These are phyloP conservation scores for Elymnias hypermnestra DNA, from an alignment of 1,140 invertebrate species.

Conservation along the genomic window DNA sequence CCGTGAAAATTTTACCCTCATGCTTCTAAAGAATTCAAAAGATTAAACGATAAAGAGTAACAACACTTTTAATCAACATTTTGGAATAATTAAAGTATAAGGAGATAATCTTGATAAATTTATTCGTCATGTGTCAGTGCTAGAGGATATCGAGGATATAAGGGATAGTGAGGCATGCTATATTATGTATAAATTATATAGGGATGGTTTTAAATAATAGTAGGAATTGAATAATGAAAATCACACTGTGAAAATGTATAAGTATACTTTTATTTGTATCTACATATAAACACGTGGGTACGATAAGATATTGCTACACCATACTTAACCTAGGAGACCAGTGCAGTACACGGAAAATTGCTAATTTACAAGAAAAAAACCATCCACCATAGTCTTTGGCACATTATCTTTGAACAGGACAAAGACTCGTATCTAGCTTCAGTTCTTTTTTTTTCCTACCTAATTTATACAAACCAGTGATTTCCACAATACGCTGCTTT, in stretches of 20 bases:
- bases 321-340: constrained; percentile 61
- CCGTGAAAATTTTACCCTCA: no score
- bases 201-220: no score
- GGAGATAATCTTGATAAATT: no score
- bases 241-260: constrained; percentile 53
- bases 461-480: constrained; percentile 43
- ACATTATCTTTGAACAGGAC: constrained; percentile 69
- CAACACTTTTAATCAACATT: no score
- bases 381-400: constrained; percentile 69
- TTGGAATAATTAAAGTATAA: no score
- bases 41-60: no score
- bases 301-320: constrained; percentile 61
- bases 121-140: no score
- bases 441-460: constrained; percentile 46
- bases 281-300: constrained; percentile 72
- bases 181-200: no score
- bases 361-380: constrained; percentile 40
- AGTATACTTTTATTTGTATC: constrained; percentile 65
- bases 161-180: no score
- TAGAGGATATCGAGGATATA: no score
- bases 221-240: constrained; percentile 37
- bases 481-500: background rate
- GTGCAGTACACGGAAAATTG: constrained; percentile 54
- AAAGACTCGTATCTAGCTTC: constrained; percentile 63
- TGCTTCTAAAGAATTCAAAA: no score